Percentiles rank a stretch among this genome's conserved stretches.
These are phyloP conservation scores for Escarpia spicata DNA, from an alignment of 2,888 invertebrate genomes.

Conservation along the genomic window DNA sequence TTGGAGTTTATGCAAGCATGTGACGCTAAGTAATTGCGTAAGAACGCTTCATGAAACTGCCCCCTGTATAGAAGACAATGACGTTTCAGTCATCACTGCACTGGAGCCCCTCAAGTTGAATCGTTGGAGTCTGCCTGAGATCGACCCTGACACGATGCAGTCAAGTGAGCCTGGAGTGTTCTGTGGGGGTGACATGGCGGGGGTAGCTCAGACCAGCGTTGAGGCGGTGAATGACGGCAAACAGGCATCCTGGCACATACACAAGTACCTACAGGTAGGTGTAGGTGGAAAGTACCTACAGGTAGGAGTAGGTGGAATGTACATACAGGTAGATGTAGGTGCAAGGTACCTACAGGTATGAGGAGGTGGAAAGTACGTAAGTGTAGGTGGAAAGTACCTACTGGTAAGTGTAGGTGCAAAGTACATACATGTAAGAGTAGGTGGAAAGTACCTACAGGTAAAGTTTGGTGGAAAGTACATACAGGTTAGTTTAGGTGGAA, in stretches of 20 bases:
- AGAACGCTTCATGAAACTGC: neutral
- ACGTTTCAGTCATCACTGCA: slow-evolving; percentile 69
- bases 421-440: no score
- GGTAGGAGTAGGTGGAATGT: no score
- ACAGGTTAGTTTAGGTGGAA: neutral
- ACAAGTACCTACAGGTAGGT: slow-evolving; percentile 84
- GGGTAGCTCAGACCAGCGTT: slow-evolving; percentile 95
- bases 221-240: slow-evolving; percentile 99
- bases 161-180: slow-evolving; percentile 83
- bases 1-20: no score
- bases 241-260: slow-evolving; percentile 94
- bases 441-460: no score
- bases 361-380: no score
- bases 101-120: slow-evolving; percentile 82
- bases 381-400: no score
- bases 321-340: no score
- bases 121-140: slow-evolving; percentile 82
- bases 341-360: no score
- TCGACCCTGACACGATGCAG: slow-evolving; percentile 81
- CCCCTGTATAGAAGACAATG: neutral
- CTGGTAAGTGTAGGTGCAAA: no score
- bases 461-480: no score
- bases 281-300: neutral
- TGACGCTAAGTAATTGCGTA: no score
- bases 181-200: slow-evolving; percentile 94